Conservation (phyloP, 2,113 vertebrate species). For the Nibea albiflora region DNA sequence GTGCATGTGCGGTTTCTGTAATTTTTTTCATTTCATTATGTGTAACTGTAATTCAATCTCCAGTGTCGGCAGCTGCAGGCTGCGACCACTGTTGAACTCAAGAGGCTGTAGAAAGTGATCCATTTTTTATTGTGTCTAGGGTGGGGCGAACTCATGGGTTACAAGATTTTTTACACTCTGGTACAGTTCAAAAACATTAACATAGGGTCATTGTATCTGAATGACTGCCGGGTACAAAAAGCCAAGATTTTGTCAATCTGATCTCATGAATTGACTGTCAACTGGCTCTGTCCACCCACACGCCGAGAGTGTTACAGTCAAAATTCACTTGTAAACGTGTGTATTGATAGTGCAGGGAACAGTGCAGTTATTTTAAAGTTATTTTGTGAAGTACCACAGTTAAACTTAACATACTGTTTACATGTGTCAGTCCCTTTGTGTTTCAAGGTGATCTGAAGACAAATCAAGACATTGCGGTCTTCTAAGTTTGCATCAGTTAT, state of each 20-base stretch:
- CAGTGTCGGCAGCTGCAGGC: not conserved
- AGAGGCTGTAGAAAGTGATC: not conserved
- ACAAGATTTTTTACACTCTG: not conserved
- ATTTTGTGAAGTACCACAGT: not conserved
- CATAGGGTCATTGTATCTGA: not conserved
- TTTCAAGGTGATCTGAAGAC: not conserved
- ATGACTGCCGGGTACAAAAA: not conserved
- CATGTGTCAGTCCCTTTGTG: not conserved
- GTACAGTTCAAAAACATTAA: not conserved
- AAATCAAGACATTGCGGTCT: too few species aligned
- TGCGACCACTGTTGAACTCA: not conserved
- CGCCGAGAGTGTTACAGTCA: not conserved
- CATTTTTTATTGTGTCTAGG: not conserved
- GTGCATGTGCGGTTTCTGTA: constrained; percentile 36
- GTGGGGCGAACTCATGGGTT: not conserved
- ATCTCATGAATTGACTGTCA: constrained; percentile 1
- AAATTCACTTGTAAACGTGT: not conserved
- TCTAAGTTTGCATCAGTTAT: not conserved
- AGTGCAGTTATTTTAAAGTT: not conserved
- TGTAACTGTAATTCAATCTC: constrained; percentile 44
- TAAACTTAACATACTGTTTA: not conserved
- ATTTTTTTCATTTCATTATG: constrained; percentile 67
- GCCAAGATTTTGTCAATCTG: not conserved
- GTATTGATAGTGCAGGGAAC: not conserved
- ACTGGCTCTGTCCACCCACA: constrained; percentile 3